Evolutionary conservation across 2,797 vertebrate genomes (phyloP), one percentile per base, ranked within the genome.

Genomic region (Rhinogobio ventralis): DNA sequence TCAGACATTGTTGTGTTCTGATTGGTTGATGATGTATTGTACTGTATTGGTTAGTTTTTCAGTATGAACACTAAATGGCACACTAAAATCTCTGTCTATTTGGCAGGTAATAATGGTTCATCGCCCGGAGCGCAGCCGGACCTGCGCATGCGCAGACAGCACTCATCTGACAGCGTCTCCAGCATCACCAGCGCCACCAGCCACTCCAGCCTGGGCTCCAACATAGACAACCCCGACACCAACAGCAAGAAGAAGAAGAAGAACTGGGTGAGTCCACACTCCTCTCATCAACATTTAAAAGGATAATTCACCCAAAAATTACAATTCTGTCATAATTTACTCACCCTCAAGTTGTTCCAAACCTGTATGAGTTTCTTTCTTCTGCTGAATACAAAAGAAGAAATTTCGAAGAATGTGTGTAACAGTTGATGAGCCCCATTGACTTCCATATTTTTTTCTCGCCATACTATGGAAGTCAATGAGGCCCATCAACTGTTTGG

Each of bases 221-320:
- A 97, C 93, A 93, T 98, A 71, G 98, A 99, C 87, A 87, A 87
- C 66, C 51, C 79, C 0, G 89, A 90, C 33, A 82, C 85, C 74
- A 93, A 93, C 0, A 96, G 93, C 89, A 99, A 98, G 78, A 99
- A 98, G 95, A 99, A 98, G 93, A 98, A 98, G 88, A 99, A 99
- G 91, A 99, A 99, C 90, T 99, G 98, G 98, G 98, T 99, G 91
- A 93, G 96, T 93, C 8, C 8, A 9, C 15, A 15, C n/a, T 45
- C 13, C 3, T 25, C 20, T 60, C 7, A 51, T 0, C 42, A 79
- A 53, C 30, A 36, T 80, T n/a, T 57, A 57, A 73, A 53, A 2
- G 10, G 17, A 33, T 20, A 11, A 8, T 53, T 74, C 28, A 33
- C 25, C 46, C 46, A 30, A 73, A 51, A 36, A 53, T 53, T 8